Percentiles rank a stretch among this genome's conserved stretches.
These are phyloP conservation scores for Excalfactoria chinensis DNA, from an alignment of 2,113 vertebrate species.

Conservation along the genomic window DNA sequence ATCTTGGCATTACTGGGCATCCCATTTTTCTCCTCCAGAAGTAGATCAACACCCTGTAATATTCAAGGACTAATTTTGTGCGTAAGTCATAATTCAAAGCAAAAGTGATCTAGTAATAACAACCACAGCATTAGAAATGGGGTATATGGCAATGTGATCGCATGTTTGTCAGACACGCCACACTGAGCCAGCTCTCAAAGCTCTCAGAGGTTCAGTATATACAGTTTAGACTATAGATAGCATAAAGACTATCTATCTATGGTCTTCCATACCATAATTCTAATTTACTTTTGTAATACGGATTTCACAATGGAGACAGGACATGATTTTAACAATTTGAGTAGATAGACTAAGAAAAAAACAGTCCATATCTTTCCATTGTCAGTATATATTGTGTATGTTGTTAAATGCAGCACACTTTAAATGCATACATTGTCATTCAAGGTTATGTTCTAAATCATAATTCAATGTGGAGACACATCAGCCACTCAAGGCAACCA, in stretches of 20 bases:
- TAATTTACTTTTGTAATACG: neutral
- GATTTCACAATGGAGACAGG: neutral
- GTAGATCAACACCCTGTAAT: constrained; percentile 46
- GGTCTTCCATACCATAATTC: neutral
- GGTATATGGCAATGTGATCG: neutral
- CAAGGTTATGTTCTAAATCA: neutral
- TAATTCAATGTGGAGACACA: neutral
- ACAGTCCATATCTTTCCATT: neutral
- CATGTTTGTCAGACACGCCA: neutral
- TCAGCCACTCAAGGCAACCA: neutral
- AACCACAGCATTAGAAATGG: constrained; percentile 3
- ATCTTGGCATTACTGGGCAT: neutral
- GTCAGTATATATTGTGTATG: neutral
- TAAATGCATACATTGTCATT: neutral
- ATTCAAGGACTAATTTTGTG: constrained; percentile 17
- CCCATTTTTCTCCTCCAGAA: constrained; percentile 7
- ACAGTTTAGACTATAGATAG: too few species aligned
- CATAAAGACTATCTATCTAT: neutral
- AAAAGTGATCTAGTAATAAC: constrained; percentile 9
- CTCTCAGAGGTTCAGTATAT: neutral
- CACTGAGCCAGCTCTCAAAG: neutral
- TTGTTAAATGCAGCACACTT: neutral
- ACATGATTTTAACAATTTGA: neutral
- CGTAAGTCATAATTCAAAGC: neutral
- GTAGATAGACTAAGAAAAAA: neutral